A percentile compares a stretch with the other conserved stretches of the same genome.
These are phyloP conservation scores for Matsumyia berberina DNA, from an alignment of 2,888 invertebrate species.

Conservation along the genomic window DNA sequence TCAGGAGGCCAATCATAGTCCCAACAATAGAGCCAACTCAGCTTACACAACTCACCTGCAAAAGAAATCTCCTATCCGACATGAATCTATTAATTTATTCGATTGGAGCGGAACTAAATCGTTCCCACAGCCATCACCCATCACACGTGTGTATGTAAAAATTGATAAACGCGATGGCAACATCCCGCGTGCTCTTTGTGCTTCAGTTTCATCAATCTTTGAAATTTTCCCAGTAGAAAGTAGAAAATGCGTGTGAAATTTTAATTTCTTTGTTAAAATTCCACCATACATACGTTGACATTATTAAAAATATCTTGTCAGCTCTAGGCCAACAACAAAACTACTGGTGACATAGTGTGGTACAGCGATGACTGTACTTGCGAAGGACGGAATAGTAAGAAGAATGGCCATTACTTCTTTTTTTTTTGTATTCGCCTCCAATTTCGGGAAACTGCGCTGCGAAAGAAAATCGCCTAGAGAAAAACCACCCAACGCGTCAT, in stretches of 20 bases:
- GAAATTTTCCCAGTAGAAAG: neutral
- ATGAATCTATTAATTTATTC: too few relatives aligned
- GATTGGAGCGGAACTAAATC: too few relatives aligned
- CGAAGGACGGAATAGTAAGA: conserved; percentile 37
- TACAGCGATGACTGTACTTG: conserved; percentile 69
- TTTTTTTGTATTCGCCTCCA: conserved; percentile 5
- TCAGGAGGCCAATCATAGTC: too few relatives aligned
- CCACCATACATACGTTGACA: conserved; percentile 2
- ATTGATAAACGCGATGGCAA: too few relatives aligned
- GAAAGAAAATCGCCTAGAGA: conserved; percentile 3
- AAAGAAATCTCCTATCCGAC: too few relatives aligned
- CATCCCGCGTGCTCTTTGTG: conserved; percentile 19
- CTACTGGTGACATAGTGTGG: conserved; percentile 32
- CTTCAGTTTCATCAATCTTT: neutral
- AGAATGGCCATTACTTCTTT: conserved; percentile 43
- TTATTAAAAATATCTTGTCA: conserved; percentile 39
- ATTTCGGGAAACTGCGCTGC: conserved; percentile 22
- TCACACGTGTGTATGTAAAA: too few relatives aligned
- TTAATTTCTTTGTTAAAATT: neutral
- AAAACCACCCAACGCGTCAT: neutral
- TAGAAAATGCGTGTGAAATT: too few relatives aligned
- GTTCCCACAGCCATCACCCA: too few relatives aligned
- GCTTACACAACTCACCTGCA: too few relatives aligned
- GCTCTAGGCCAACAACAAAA: conserved; percentile 38
- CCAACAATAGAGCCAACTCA: too few relatives aligned